Conservation (phyloP, 2,113 vertebrate species). For the Grammomys surdaster region DNA sequence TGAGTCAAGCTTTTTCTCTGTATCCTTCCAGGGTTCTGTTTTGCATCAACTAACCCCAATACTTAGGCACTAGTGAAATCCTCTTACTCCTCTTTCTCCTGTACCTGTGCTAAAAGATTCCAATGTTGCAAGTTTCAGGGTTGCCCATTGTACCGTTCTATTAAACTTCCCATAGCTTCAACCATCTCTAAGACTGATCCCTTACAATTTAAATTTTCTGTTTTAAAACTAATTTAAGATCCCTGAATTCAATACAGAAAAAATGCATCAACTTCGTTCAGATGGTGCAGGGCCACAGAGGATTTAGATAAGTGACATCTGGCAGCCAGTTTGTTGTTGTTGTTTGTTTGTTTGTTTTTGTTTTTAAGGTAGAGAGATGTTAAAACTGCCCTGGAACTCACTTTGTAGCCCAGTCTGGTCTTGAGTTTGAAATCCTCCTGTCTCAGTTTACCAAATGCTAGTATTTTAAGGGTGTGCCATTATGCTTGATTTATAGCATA, state of each 20-base stretch:
- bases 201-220: background rate
- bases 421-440: background rate
- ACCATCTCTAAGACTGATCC: background rate
- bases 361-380: background rate
- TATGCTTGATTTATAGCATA: background rate
- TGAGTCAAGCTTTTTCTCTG: background rate
- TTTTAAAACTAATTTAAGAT: constrained; percentile 19
- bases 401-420: background rate
- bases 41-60: background rate
- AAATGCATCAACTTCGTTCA: background rate
- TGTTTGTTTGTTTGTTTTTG: background rate
- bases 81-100: background rate
- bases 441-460: background rate
- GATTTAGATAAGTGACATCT: background rate
- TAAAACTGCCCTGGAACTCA: background rate
- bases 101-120: background rate
- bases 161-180: background rate
- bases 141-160: background rate
- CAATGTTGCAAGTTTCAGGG: background rate
- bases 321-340: background rate
- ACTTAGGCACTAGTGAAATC: background rate
- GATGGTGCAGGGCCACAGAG: background rate
- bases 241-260: background rate
- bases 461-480: background rate
- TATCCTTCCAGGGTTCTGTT: background rate